phyloP scores from a whole-genome alignment of 1,140 invertebrate genomes.

The Tetramorium simillimum region DNA sequence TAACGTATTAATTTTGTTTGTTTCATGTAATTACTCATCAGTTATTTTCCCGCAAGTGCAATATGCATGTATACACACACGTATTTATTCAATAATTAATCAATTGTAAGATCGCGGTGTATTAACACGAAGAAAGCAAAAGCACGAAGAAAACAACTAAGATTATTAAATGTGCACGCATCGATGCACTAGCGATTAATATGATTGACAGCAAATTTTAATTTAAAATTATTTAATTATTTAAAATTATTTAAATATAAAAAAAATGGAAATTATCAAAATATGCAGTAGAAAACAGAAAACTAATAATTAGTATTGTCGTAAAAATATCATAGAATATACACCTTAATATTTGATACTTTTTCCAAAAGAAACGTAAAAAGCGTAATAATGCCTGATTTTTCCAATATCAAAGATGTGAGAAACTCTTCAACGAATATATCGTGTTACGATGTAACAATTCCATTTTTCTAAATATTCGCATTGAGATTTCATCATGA shows the following conservation, averaged over 20 bases:
- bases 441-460: background rate
- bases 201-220: background rate
- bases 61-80: background rate
- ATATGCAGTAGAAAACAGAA: background rate
- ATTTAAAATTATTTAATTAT: conserved; percentile 24
- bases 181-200: background rate
- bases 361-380: background rate
- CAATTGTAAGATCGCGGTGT: background rate
- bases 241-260: no score
- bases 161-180: background rate
- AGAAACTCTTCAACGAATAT: background rate
- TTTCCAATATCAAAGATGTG: conserved; percentile 9
- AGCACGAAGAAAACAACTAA: no score
- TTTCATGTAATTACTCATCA: background rate
- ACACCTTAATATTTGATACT: background rate
- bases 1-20: background rate
- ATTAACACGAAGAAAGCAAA: background rate
- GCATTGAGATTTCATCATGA: no score
- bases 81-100: conserved; percentile 15
- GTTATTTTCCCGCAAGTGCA: background rate
- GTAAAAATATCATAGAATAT: background rate
- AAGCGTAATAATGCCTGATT: background rate
- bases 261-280: background rate
- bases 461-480: background rate
- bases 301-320: background rate